Evolutionary conservation across 2,113 vertebrate species (phyloP).

Genomic region (Orcinus orca): DNA sequence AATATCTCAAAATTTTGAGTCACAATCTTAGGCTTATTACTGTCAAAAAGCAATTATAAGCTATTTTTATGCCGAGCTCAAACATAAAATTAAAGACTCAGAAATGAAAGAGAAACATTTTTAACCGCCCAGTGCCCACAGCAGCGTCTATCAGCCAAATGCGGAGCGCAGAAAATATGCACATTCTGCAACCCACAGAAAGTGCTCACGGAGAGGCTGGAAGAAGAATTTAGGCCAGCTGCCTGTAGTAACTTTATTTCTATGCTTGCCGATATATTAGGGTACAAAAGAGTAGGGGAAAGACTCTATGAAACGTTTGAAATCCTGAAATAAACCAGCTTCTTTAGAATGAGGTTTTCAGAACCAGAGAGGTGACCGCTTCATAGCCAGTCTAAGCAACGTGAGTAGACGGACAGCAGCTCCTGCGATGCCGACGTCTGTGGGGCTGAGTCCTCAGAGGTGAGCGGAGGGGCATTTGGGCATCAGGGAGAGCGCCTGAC

Average conservation of each 20-base stretch:
- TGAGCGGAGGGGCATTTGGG: fast-evolving
- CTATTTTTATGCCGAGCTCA: conserved; percentile 73
- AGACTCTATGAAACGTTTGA: not conserved
- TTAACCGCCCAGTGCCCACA: conserved; percentile 49
- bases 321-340: not conserved
- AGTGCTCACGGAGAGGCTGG: conserved; percentile 3
- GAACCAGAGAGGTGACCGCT: fast-evolving
- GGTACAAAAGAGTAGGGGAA: not conserved
- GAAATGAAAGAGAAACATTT: conserved; percentile 72
- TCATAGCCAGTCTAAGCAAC: fast-evolving
- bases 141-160: conserved; percentile 34
- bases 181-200: conserved; percentile 31
- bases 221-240: conserved; percentile 53
- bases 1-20: conserved; percentile 73
- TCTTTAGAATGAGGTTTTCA: not conserved
- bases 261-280: not conserved
- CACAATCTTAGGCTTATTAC: conserved; percentile 75
- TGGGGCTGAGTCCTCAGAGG: fast-evolving
- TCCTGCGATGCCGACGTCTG: fast-evolving
- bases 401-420: fast-evolving
- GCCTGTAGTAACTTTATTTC: conserved; percentile 43
- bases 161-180: conserved; percentile 39
- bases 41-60: conserved; percentile 77
- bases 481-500: fast-evolving
- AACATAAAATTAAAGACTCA: conserved; percentile 75